Evolutionary conservation across 2,113 vertebrate genomes (phyloP).

Genomic region (Halcyon malimbica): DNA sequence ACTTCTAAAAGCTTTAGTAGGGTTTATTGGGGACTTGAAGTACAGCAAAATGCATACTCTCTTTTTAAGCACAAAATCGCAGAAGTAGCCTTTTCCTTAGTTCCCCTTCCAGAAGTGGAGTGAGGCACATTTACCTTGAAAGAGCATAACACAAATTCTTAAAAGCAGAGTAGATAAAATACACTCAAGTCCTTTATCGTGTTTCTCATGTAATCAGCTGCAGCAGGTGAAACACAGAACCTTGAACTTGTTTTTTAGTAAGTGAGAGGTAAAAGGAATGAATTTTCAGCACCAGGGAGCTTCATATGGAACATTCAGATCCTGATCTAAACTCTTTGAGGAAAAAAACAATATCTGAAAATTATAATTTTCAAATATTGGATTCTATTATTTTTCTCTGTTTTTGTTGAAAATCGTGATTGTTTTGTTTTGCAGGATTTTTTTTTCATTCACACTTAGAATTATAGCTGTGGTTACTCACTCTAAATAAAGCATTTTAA

Average conservation of each 20-base stretch:
- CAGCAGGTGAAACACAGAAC: slow-evolving; percentile 25
- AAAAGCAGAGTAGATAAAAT: slow-evolving; percentile 15
- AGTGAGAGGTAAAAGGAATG: neutral
- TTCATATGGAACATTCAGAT: neutral
- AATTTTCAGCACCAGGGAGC: neutral
- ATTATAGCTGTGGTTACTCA: slow-evolving; percentile 12
- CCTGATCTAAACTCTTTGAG: neutral
- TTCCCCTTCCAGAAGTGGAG: neutral
- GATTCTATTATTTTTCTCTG: neutral
- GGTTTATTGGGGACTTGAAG: neutral
- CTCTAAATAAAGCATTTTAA: neutral
- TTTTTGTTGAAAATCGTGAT: neutral
- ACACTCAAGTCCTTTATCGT: neutral
- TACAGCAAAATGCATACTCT: neutral
- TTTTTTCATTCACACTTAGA: neutral
- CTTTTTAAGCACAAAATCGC: neutral
- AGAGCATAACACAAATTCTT: neutral
- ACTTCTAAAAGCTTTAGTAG: neutral
- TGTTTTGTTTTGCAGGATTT: neutral
- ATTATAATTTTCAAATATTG: neutral
- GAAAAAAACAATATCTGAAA: neutral
- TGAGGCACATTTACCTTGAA: neutral
- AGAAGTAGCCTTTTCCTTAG: neutral
- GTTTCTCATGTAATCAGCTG: neutral
- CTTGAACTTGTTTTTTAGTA: neutral